Conservation (phyloP, 2,113 vertebrate species). For the Pagrus major region DNA sequence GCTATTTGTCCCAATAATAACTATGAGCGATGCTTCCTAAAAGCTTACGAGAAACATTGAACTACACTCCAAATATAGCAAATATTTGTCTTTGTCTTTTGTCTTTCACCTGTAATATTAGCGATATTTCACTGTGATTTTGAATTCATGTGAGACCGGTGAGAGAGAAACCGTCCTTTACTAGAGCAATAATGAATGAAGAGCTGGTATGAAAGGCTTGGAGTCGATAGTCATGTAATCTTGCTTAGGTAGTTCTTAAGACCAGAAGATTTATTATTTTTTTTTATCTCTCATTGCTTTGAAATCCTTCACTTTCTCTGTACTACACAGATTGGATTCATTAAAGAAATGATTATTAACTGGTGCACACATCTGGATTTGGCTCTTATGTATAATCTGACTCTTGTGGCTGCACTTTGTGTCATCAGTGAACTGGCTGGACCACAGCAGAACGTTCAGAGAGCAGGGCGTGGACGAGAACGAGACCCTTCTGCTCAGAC, state of each 20-base stretch:
- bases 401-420: constrained; percentile 1
- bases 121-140: background rate
- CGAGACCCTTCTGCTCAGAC: constrained; percentile 91
- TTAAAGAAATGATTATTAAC: background rate
- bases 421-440: constrained; percentile 94
- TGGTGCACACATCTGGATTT: background rate
- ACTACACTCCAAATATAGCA: no score
- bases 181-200: background rate
- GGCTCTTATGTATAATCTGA: background rate
- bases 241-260: background rate
- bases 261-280: background rate
- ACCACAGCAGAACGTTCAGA: constrained; percentile 96
- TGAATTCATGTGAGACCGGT: no score
- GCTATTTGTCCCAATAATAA: no score
- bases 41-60: no score
- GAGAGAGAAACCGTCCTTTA: background rate
- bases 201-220: background rate
- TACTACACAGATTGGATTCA: background rate
- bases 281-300: background rate
- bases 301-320: background rate
- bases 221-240: background rate
- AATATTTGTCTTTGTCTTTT: no score
- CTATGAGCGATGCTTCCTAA: no score
- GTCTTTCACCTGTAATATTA: background rate
- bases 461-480: constrained; percentile 98